These are phyloP conservation scores for Aphidius colemani DNA, from an alignment of 2,888 invertebrate genomes.

Conservation along the genomic window DNA sequence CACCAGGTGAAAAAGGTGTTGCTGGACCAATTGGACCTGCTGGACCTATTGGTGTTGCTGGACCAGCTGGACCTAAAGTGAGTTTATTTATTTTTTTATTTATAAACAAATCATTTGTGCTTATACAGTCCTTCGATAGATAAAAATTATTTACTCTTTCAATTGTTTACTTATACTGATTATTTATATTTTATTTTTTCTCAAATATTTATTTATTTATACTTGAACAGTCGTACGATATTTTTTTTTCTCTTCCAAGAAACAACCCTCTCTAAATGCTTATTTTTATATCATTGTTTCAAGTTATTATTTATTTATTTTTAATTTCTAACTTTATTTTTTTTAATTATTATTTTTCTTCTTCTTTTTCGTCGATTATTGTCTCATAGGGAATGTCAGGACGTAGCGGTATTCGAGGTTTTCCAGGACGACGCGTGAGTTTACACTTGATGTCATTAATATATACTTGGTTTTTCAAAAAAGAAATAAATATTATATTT, in stretches of 20 bases:
- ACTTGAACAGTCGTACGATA: not conserved
- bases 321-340: not conserved
- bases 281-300: slow-evolving; percentile 9
- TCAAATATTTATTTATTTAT: not conserved
- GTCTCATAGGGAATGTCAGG: slow-evolving; percentile 59
- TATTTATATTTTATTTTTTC: not conserved
- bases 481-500: not conserved
- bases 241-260: not conserved
- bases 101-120: too few species aligned
- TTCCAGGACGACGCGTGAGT: slow-evolving; percentile 53
- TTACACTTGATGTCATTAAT: slow-evolving; percentile 10
- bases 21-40: slow-evolving; percentile 73
- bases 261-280: not conserved
- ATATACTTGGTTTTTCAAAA: not conserved
- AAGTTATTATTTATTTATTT: too few species aligned
- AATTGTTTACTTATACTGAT: too few species aligned
- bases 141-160: too few species aligned
- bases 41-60: slow-evolving; percentile 75
- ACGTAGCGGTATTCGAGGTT: slow-evolving; percentile 61
- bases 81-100: slow-evolving; percentile 40
- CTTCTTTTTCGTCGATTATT: slow-evolving; percentile 18
- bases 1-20: slow-evolving; percentile 71
- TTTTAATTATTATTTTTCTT: slow-evolving; percentile 8
- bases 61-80: slow-evolving; percentile 77
- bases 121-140: too few species aligned